Base-by-base conservation (phyloP, 2,888 invertebrate species). In the Philopedon plagiatum region DNA sequence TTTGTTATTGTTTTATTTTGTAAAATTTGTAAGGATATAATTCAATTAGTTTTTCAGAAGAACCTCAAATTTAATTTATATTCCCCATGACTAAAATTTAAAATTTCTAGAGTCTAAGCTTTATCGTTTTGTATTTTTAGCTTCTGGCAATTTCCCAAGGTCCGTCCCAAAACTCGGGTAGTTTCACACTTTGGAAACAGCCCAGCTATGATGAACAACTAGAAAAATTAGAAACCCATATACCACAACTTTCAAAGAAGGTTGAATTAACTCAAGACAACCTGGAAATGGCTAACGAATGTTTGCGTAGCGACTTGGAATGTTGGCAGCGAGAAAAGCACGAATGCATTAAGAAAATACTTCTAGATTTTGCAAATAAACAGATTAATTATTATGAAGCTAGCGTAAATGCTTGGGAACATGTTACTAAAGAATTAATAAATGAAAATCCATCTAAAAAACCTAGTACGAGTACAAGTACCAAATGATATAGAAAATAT, bases 271-370 rank as follows among this genome's bases (percentile, higher is more conserved):
- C 87, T 57, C 90, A 90, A 81, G 92, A 92, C 82, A 88, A 88
- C 78, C 85, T 91, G 51, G 91, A 91, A 81, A 91, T 91, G 79
- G 91, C 92, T 0, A 92, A 92, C 81, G 91, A 91, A 80, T 90
- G 91, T 80, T 83, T 92, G 26, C 86, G 90, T 60, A 90, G 91
- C 44, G 92, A 92, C 81, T 83, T 92, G 71, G 89, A 91, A 61
- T 86, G 91, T 68, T 92, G 92, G 92, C 89, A 91, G 75, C 80
- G 85, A 32, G 91, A 90, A 76, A 92, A 92, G 80, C 89, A 89
- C 71, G 85, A 87, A 32, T 91, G 91, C 82, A 82, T 92, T 60
- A 91, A 90, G 80, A 87, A 87, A 74, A 87, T 92, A 78, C 85
- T 92, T 11, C 83, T 89, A 29, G 86, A 87, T 75, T 88, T 91